These are phyloP conservation scores for Choloepus hoffmanni DNA, from an alignment of 2,113 vertebrate species.

Conservation along the genomic window DNA sequence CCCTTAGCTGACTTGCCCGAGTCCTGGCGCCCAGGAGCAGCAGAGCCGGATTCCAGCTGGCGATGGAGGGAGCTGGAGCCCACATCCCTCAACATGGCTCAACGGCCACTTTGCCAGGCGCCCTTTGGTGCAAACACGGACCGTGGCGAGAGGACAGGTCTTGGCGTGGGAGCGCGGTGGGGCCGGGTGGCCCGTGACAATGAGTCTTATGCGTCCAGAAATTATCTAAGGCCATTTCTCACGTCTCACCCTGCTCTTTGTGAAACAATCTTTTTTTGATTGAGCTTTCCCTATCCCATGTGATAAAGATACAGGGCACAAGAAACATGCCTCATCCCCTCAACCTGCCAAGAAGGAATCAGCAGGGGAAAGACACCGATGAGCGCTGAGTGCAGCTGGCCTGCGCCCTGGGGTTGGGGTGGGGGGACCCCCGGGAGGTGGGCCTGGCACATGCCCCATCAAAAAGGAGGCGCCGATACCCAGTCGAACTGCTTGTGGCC, in stretches of 20 bases:
- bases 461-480: too few species aligned
- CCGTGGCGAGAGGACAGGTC: neutral
- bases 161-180: fast-evolving
- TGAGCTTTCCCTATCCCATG: neutral
- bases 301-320: fast-evolving
- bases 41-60: neutral
- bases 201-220: fast-evolving
- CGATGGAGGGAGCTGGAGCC: neutral
- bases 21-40: neutral
- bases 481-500: fast-evolving
- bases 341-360: neutral
- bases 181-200: neutral
- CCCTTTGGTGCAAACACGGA: too few species aligned
- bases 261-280: neutral
- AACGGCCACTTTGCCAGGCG: fast-evolving
- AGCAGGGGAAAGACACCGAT: fast-evolving
- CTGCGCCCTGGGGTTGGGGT: neutral
- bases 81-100: neutral
- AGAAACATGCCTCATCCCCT: fast-evolving
- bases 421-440: too few species aligned
- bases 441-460: fast-evolving
- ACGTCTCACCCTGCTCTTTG: fast-evolving
- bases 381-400: neutral
- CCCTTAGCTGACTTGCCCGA: too few species aligned
- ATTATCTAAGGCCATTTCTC: neutral